A percentile compares a stretch with the other conserved stretches of the same genome.
phyloP scores from a whole-genome alignment of 2,797 vertebrate genomes.

The Momotus momota region DNA sequence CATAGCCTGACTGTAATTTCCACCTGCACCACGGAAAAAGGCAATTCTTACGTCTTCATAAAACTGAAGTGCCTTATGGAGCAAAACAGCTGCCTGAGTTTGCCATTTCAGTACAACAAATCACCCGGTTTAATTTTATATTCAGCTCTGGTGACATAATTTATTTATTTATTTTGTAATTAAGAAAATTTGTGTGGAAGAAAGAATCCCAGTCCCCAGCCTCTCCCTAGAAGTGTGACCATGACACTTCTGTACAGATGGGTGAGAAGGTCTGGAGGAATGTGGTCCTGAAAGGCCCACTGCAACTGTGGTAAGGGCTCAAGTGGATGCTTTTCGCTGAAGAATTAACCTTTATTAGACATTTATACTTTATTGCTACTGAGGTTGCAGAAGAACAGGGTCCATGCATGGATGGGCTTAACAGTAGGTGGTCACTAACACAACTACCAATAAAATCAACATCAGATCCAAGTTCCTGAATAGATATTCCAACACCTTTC shows the following conservation, averaged over 20 bases:
- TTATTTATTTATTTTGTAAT: not conserved
- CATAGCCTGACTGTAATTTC: not conserved
- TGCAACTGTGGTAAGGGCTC: not conserved
- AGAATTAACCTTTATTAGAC: not conserved
- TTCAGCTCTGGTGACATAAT: not conserved
- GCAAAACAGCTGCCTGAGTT: not conserved
- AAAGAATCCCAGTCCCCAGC: not conserved
- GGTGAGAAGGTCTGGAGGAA: not conserved
- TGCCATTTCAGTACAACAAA: not conserved
- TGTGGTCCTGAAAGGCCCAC: not conserved
- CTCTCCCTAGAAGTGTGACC: rapidly evolving
- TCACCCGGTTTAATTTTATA: not conserved
- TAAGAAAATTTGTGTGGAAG: not conserved
- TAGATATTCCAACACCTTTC: not conserved
- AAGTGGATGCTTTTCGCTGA: not conserved
- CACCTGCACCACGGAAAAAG: not conserved
- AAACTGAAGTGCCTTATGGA: not conserved
- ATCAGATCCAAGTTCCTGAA: not conserved
- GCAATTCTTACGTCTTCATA: not conserved
- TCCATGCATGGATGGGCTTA: not conserved
- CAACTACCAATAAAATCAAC: not conserved
- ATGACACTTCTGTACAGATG: not conserved
- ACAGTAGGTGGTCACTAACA: not conserved
- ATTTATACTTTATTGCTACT: not conserved
- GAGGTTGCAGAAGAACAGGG: not conserved